phyloP scores from a whole-genome alignment of 1,140 invertebrate species.

The Listronotus oregonensis region DNA sequence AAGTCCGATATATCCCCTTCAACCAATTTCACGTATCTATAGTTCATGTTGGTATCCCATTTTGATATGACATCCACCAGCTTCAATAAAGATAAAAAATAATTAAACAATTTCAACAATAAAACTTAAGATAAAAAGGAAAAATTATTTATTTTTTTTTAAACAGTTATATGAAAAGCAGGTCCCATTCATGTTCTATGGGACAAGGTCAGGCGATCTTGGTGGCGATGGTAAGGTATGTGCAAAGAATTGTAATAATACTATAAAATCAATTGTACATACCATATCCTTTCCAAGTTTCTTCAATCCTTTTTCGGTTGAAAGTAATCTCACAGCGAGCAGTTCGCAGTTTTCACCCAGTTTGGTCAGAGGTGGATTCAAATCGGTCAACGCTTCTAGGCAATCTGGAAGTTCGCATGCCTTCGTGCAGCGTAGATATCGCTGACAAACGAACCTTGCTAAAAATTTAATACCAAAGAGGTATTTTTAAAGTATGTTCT shows the following conservation, averaged over 20 bases:
- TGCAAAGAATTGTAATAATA: too few relatives aligned
- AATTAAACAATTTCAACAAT: too few relatives aligned
- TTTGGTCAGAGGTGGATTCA: slow-evolving; percentile 75
- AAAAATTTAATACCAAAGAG: slow-evolving; percentile 11
- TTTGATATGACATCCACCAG: slow-evolving; percentile 71
- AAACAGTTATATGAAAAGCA: too few relatives aligned
- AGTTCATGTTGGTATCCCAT: slow-evolving; percentile 77
- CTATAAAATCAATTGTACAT: too few relatives aligned
- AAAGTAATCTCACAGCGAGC: slow-evolving; percentile 81
- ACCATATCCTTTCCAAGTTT: slow-evolving; percentile 70
- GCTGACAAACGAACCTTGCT: slow-evolving; percentile 64
- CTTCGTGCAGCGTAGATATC: slow-evolving; percentile 85
- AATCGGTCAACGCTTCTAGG: slow-evolving; percentile 75
- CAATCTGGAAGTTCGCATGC: slow-evolving; percentile 87
- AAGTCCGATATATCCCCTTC: slow-evolving; percentile 88
- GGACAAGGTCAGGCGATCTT: too few relatives aligned
- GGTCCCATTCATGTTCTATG: too few relatives aligned
- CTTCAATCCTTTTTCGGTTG: slow-evolving; percentile 72
- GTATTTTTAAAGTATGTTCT: too few relatives aligned
- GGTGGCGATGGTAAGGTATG: too few relatives aligned
- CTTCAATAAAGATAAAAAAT: too few relatives aligned
- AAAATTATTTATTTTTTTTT: too few relatives aligned
- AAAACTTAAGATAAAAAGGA: too few relatives aligned
- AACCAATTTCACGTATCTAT: slow-evolving; percentile 84
- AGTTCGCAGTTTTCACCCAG: slow-evolving; percentile 84